phyloP scores from a whole-genome alignment of 2,888 invertebrate species.

The Athalia rosae region DNA sequence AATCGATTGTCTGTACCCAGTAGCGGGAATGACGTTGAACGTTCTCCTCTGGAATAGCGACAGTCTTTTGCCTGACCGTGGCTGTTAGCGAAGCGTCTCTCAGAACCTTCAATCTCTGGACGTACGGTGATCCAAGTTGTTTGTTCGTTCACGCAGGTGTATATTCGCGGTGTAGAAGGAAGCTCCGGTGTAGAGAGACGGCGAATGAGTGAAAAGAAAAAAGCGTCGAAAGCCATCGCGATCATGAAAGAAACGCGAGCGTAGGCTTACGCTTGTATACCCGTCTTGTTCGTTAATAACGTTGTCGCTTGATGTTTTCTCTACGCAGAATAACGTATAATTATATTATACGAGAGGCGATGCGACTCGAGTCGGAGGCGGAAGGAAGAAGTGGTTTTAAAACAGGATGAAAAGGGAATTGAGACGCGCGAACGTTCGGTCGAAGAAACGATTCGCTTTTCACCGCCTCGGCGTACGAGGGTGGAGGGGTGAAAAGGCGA shows the following conservation, averaged over 20 bases:
- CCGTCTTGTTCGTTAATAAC: constrained; percentile 32
- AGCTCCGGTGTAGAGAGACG: constrained; percentile 9
- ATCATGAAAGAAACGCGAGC: constrained; percentile 17
- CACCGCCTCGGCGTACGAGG: constrained; percentile 16
- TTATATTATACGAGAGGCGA: constrained; percentile 25
- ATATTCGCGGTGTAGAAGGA: neutral
- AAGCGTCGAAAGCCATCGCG: constrained; percentile 16
- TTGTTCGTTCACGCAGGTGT: constrained; percentile 29
- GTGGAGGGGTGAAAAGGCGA: constrained; percentile 6
- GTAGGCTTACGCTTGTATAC: constrained; percentile 3
- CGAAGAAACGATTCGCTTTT: constrained; percentile 21
- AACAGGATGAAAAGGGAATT: constrained; percentile 17
- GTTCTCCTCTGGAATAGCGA: constrained; percentile 5
- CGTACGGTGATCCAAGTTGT: constrained; percentile 9
- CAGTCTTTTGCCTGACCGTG: constrained; percentile 5
- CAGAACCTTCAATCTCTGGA: constrained; percentile 23
- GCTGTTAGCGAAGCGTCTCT: constrained; percentile 28
- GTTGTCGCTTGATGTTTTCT: constrained; percentile 39
- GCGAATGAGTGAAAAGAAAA: neutral
- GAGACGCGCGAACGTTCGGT: constrained; percentile 37
- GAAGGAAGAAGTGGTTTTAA: constrained; percentile 21
- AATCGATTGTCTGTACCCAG: constrained; percentile 28
- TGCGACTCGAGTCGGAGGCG: constrained; percentile 42
- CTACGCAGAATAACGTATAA: constrained; percentile 39
- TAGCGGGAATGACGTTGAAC: constrained; percentile 14